phyloP scores from a whole-genome alignment of 2,888 invertebrate species.

The Rhaphigaster nebulosa region DNA sequence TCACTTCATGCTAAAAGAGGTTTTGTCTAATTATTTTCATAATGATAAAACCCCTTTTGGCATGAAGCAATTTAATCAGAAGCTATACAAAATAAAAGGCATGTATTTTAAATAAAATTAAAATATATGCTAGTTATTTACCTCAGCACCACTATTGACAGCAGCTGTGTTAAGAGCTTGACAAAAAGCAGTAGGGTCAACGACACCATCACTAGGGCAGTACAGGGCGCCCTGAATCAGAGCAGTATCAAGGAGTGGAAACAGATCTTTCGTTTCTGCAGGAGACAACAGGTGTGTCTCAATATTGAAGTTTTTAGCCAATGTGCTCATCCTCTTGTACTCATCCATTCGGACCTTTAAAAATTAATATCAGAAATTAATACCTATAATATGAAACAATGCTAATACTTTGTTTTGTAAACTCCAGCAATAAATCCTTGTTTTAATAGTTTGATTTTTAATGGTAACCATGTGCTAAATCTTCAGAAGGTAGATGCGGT shows the following conservation, averaged over 20 bases:
- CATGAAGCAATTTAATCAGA: background rate
- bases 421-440: too few species aligned
- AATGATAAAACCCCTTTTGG: too few species aligned
- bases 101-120: background rate
- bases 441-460: too few species aligned
- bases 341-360: slow-evolving; percentile 83
- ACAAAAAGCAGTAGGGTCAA: slow-evolving; percentile 88
- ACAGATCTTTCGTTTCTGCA: slow-evolving; percentile 80
- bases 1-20: too few species aligned
- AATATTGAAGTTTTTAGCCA: slow-evolving; percentile 84
- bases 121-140: slow-evolving; percentile 68
- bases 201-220: slow-evolving; percentile 84
- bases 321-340: slow-evolving; percentile 83
- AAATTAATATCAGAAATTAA: slow-evolving; percentile 37
- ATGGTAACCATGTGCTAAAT: too few species aligned
- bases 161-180: slow-evolving; percentile 82
- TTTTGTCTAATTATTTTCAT: too few species aligned
- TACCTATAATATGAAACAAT: background rate
- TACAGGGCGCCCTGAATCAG: slow-evolving; percentile 84
- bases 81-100: too few species aligned
- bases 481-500: too few species aligned
- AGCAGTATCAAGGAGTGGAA: slow-evolving; percentile 82
- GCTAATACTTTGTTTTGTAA: background rate
- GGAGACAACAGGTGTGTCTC: slow-evolving; percentile 82
- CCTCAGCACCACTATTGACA: slow-evolving; percentile 79